Percentiles rank a stretch among this genome's conserved stretches.
These are phyloP conservation scores for Odiellus spinosus DNA, from an alignment of 2,888 invertebrate species.

Conservation along the genomic window DNA sequence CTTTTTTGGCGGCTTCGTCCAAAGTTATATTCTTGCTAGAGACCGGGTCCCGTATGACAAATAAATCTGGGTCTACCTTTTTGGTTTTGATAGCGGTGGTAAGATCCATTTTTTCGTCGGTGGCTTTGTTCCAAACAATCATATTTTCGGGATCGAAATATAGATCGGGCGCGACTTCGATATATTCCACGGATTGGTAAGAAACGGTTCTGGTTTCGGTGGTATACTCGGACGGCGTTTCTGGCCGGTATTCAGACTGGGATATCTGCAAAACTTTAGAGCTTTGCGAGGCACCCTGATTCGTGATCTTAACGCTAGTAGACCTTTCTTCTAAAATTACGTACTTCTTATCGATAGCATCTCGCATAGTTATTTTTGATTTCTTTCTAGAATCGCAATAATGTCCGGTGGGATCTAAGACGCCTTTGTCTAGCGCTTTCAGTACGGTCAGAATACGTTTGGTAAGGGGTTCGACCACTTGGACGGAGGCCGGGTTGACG, in stretches of 20 bases:
- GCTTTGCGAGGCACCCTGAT: neutral
- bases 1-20: slow-evolving; percentile 30
- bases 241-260: slow-evolving; percentile 19
- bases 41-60: slow-evolving; percentile 48
- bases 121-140: slow-evolving; percentile 2
- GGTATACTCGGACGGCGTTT: slow-evolving; percentile 39
- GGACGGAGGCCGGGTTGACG: slow-evolving; percentile 52
- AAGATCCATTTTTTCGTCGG: slow-evolving; percentile 36
- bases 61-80: slow-evolving; percentile 41
- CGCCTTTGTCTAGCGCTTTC: slow-evolving; percentile 57
- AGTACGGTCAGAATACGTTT: slow-evolving; percentile 45
- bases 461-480: slow-evolving; percentile 59
- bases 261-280: slow-evolving; percentile 17
- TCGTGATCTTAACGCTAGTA: neutral
- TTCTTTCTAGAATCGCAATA: slow-evolving; percentile 39
- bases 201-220: neutral
- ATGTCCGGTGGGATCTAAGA: slow-evolving; percentile 61
- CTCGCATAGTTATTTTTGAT: slow-evolving; percentile 48
- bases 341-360: slow-evolving; percentile 49
- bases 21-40: slow-evolving; percentile 51
- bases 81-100: slow-evolving; percentile 59
- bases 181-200: slow-evolving; percentile 1
- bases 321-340: slow-evolving; percentile 41
- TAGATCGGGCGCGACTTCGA: slow-evolving; percentile 6
- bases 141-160: slow-evolving; percentile 6